Conservation (phyloP, 2,113 vertebrate genomes). For the Bubalus kerabau region DNA sequence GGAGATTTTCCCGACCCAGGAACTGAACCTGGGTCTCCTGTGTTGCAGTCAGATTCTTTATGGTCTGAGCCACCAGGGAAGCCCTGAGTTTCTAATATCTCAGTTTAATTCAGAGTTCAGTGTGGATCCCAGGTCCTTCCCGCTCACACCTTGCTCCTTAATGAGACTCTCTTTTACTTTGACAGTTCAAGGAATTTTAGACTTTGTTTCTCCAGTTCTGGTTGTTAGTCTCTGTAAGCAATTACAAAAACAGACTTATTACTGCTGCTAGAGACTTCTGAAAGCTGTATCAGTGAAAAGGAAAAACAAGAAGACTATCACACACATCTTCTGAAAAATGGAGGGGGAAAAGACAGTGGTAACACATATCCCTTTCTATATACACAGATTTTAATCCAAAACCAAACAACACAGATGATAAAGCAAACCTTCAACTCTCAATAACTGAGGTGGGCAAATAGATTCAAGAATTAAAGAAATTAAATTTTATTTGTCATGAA, state of each 20-base stretch:
- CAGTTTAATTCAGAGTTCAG: neutral
- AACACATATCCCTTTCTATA: neutral
- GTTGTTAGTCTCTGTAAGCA: neutral
- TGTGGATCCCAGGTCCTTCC: neutral
- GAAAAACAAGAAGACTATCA: neutral
- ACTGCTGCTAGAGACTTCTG: neutral
- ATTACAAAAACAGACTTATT: neutral
- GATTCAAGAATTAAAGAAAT: neutral
- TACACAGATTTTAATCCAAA: neutral
- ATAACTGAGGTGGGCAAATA: neutral
- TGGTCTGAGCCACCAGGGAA: neutral
- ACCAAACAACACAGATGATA: neutral
- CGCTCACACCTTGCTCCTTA: neutral
- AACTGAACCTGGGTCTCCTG: neutral
- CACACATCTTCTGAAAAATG: neutral
- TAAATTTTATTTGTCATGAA: neutral
- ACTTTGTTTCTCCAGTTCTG: constrained; percentile 23
- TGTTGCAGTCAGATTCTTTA: neutral
- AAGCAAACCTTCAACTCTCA: neutral
- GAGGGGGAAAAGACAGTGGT: neutral
- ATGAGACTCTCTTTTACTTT: neutral
- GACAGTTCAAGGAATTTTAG: neutral
- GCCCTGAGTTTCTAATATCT: neutral
- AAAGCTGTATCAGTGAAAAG: neutral
- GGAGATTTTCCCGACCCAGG: neutral